Evolutionary conservation across 1,140 invertebrate genomes (phyloP), one percentile per base, ranked within the genome.

Genomic region (Acromyrmex heyeri): DNA sequence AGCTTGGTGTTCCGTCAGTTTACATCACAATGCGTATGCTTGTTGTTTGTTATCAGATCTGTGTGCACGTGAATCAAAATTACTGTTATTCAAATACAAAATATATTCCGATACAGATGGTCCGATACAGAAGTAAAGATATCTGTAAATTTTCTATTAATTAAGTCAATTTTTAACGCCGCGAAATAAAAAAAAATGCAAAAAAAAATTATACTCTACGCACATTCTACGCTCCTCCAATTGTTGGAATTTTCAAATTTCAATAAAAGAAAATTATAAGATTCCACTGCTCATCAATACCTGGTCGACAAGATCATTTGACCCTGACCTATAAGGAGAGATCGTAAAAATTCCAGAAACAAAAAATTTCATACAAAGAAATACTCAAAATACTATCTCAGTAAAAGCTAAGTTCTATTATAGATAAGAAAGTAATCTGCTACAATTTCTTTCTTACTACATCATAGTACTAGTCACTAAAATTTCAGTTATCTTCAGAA

Each of bases 1-100:
- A 69, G 77, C 77, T 55, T 10, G 59, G 59, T 34, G 61, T 67
- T 34, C 21, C 57, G 69, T 81, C 57, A 53, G 38, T 83, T 75
- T 50, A 62, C 57, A 83, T 83, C 79, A 75, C 79, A 73, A 83
- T 83, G 38, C 79, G 69, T 50, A 65, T 57, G n/a, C 24, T 61
- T 48, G 21, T n/a, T 30, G 55, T 24, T 57, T 27, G 38, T 75
- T 75, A 83, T 83, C 79, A 61, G 79, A 82, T 82, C 24, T 44
- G 5, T 7, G 8, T 18, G 12, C 14, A 21, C 21, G 21, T 30
- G 27, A 24, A 44, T 44, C n/a, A 34, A 81, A 69, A 81, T 81
- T 69, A 57, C 30, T 69, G 38, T 78, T 30, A 50, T 65, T 78
- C 38, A 30, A 50, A 65, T 30, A n/a, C 18, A 27, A n/a, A 48